Evolutionary conservation across 35 echinoderm and acorn worm genomes (phyloP).

Genomic region (Lytechinus pictus): DNA sequence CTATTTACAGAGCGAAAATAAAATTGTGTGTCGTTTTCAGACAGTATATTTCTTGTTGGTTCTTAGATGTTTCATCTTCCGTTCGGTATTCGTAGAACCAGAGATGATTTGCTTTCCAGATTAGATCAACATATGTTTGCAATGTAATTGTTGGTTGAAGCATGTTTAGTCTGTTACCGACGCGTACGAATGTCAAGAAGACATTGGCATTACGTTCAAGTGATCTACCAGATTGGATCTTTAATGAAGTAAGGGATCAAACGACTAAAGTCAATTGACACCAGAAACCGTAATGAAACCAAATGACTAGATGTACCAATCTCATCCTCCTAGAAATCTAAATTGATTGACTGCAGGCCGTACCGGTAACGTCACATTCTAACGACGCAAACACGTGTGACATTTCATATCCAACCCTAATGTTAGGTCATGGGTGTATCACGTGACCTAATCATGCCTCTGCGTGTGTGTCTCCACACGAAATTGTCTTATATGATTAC

Average conservation of each 20-base stretch:
- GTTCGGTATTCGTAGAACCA: background rate
- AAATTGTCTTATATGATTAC: background rate
- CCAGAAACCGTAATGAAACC: constrained; percentile 1
- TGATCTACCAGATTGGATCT: background rate
- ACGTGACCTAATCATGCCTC: background rate
- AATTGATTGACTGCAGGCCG: constrained; percentile 16
- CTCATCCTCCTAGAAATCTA: background rate
- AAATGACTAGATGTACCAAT: constrained; percentile 19
- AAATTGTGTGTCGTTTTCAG: too few relatives aligned
- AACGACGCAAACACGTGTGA: constrained; percentile 9
- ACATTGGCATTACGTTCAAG: background rate
- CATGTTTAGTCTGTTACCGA: background rate
- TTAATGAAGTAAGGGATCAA: constrained; percentile 13
- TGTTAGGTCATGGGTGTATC: background rate
- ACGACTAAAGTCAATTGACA: constrained; percentile 11
- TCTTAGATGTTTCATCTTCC: background rate
- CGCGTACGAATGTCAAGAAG: background rate
- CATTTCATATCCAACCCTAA: background rate
- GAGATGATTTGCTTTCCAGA: background rate
- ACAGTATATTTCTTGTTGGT: too few relatives aligned
- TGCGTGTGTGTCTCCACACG: background rate
- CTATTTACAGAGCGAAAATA: too few relatives aligned
- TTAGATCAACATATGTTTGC: background rate
- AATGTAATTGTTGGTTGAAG: background rate
- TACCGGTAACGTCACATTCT: background rate